Percentiles rank a stretch among this genome's conserved stretches.
Conservation (phyloP, 2,113 vertebrate species). For the Tragelaphus scriptus region DNA sequence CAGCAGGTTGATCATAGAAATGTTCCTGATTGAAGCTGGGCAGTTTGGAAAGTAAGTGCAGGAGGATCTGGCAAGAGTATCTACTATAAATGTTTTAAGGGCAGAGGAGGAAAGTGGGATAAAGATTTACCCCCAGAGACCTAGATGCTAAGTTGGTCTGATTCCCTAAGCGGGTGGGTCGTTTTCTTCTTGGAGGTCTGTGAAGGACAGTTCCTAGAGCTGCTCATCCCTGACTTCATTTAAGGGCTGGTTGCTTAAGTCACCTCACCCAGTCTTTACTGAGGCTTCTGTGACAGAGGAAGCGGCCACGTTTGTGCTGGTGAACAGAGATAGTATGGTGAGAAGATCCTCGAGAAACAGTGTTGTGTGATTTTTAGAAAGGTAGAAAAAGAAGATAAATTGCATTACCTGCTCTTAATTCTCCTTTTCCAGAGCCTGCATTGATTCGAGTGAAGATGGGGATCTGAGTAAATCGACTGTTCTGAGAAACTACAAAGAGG, state of each 20-base stretch:
- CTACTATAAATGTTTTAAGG: too few relatives aligned
- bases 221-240: not conserved
- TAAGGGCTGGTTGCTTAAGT: not conserved
- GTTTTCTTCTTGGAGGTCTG: not conserved
- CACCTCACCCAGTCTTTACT: not conserved
- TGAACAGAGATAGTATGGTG: not conserved
- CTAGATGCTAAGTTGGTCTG: not conserved
- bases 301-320: not conserved
- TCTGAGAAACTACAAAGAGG: constrained; percentile 90
- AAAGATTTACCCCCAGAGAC: too few relatives aligned
- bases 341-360: not conserved
- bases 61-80: too few relatives aligned
- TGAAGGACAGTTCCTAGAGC: not conserved
- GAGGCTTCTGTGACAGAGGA: not conserved
- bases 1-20: not conserved
- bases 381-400: not conserved
- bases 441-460: constrained; percentile 93
- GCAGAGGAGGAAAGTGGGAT: too few relatives aligned
- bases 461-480: constrained; percentile 88
- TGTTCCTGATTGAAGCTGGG: not conserved
- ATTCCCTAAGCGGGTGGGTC: not conserved
- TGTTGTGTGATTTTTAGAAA: not conserved
- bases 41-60: too few relatives aligned
- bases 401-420: not conserved
- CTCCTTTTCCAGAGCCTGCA: constrained; percentile 86